Percentiles rank a stretch among this genome's conserved stretches.
These are phyloP conservation scores for Homarus gammarus DNA, from an alignment of 2,888 invertebrate genomes.

Conservation along the genomic window DNA sequence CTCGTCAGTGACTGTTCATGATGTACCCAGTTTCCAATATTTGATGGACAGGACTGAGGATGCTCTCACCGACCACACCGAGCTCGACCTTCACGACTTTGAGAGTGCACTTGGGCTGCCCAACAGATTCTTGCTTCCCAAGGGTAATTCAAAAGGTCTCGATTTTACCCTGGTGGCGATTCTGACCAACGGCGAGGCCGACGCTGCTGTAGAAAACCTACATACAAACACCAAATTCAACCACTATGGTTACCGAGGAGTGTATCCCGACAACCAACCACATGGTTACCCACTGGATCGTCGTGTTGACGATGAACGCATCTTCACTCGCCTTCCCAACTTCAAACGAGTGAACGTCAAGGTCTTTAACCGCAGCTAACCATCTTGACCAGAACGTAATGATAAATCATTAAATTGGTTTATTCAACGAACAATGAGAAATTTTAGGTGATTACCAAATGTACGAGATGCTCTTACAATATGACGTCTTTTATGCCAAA, in stretches of 20 bases:
- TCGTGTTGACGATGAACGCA: conserved; percentile 75
- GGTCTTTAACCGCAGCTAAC: conserved; percentile 36
- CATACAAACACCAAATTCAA: conserved; percentile 70
- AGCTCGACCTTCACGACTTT: conserved; percentile 36
- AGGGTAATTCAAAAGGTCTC: conserved; percentile 75
- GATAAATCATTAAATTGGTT: too few species aligned
- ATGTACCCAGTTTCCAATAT: conserved; percentile 78
- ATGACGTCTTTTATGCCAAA: too few species aligned
- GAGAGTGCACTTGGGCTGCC: conserved; percentile 73
- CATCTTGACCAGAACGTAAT: too few species aligned
- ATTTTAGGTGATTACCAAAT: too few species aligned
- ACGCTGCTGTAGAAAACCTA: conserved; percentile 32
- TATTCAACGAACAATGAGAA: too few species aligned
- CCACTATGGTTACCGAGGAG: conserved; percentile 81
- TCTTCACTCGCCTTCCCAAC: conserved; percentile 69
- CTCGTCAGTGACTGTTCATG: conserved; percentile 83
- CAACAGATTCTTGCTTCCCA: conserved; percentile 76
- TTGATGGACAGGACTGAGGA: conserved; percentile 38
- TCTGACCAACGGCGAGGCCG: conserved; percentile 73
- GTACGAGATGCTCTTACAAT: too few species aligned
- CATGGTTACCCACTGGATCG: conserved; percentile 93
- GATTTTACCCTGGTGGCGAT: conserved; percentile 76
- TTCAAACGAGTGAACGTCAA: conserved; percentile 74
- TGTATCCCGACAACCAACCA: conserved; percentile 84
- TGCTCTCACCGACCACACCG: conserved; percentile 9